Percentiles rank a stretch among this genome's conserved stretches.
These are phyloP conservation scores for Brachynemurus nebulosus DNA, from an alignment of 2,888 invertebrate genomes.

Conservation along the genomic window DNA sequence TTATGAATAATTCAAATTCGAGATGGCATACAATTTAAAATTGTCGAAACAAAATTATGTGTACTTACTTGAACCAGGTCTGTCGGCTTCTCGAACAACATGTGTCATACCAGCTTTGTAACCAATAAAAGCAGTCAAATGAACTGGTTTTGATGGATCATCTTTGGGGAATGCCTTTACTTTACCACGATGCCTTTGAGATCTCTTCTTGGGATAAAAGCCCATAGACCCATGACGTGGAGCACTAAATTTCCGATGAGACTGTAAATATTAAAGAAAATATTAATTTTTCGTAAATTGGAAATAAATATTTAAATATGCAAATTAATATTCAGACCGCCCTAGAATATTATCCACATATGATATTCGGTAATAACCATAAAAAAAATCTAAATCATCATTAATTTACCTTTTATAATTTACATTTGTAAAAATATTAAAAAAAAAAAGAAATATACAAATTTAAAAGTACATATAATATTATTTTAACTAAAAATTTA, in stretches of 20 bases:
- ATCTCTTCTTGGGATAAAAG: conserved; percentile 98
- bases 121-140: conserved; percentile 93
- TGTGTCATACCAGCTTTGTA: conserved; percentile 99
- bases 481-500: no score
- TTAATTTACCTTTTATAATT: no score
- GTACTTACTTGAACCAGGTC: conserved; percentile 94
- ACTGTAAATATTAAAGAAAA: conserved; percentile 45
- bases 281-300: not conserved
- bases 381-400: conserved; percentile 54
- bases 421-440: no score
- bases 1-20: no score
- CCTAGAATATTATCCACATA: conserved; percentile 54
- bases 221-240: conserved; percentile 99
- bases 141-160: conserved; percentile 90
- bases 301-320: not conserved
- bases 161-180: conserved; percentile 99
- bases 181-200: conserved; percentile 92
- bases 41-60: conserved; percentile 3
- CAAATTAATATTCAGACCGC: conserved; percentile 46
- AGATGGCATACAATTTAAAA: no score
- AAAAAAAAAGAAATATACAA: no score
- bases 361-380: conserved; percentile 55
- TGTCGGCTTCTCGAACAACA: conserved; percentile 95
- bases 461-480: no score
- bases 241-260: conserved; percentile 99